Base-by-base conservation (phyloP, 2,113 vertebrate species). In the Trachemys scripta region DNA sequence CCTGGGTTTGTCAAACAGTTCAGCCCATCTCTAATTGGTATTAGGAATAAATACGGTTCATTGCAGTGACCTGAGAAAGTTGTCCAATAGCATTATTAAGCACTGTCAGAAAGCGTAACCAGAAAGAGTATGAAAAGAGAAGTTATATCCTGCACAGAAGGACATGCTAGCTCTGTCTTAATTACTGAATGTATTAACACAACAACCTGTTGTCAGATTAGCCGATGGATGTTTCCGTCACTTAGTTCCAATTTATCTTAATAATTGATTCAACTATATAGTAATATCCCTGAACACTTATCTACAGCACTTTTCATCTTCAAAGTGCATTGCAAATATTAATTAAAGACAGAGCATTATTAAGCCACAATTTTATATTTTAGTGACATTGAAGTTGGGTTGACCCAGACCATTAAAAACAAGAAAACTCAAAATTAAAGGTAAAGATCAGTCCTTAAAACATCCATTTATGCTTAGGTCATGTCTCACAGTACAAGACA, bases 41-140 rank as follows among this genome's bases (percentile, higher is more conserved):
- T 16, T 57, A 85, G 38, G 80, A 87, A 50, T 69, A 59, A 82
- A 27, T 22, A 49, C 3, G 35, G 31, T 93, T 90, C 12, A 3
- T n/a, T 76, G 81, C 0, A 0, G 19, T 0, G 1, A 38, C 57
- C 0, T 0, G 56, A 35, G 69, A 82, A 35, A 20, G 24, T 59
- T 56, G 38, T 87, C 51, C 14, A 19, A 45, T 75, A 42, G 24
- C 42, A 47, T 31, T 42, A 51, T 13, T 80, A 90, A 78, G 72
- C 45, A 45, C 13, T 12, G 7, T 6, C 47, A 65, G 50, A 35
- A 69, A 20, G 35, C 4, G 4, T 69, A n/a, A 38, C 35, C 17
- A 20, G 35, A n/a, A 83, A 20, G n/a, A 82, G 47, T 11, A 45
- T 42, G 49, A 38, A n/a, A 47, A 90, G 81, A 31, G 72, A 57